Evolutionary conservation across 2,888 invertebrate species (phyloP).

Genomic region (Lacanobia wlatinum): DNA sequence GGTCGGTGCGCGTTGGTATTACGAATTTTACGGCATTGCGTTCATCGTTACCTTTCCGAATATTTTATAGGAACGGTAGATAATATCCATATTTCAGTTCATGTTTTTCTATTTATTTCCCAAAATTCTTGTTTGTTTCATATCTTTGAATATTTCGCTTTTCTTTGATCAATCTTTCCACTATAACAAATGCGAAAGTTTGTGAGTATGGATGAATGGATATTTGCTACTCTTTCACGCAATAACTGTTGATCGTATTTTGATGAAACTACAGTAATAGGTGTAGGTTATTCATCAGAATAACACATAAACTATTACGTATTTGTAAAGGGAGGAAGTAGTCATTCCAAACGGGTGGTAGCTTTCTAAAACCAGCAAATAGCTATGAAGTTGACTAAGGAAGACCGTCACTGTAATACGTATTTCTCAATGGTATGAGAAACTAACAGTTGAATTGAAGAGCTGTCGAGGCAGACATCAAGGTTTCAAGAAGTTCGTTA

Average conservation of each 20-base stretch:
- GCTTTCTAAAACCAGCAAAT: not conserved
- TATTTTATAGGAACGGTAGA: slow-evolving; percentile 1
- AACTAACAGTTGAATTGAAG: not conserved
- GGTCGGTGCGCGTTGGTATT: not conserved
- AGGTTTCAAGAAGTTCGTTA: not conserved
- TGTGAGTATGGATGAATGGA: not conserved
- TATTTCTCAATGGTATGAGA: not conserved
- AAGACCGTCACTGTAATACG: not conserved
- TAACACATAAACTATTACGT: no score
- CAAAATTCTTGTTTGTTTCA: not conserved
- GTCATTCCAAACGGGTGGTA: not conserved
- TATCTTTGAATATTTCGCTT: not conserved
- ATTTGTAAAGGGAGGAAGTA: no score
- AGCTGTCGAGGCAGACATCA: not conserved
- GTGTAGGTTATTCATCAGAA: no score
- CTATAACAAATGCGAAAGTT: not conserved
- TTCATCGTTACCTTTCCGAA: slow-evolving; percentile 6
- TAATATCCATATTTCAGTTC: not conserved
- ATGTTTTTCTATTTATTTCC: not conserved
- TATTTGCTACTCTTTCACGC: not conserved
- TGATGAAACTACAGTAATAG: no score
- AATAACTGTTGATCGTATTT: no score
- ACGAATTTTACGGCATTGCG: slow-evolving; percentile 7
- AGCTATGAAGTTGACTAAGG: no score
- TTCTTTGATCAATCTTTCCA: not conserved